Base-by-base conservation (phyloP, 64 coral and sea anemone genomes). In the Platygyra sinensis region DNA sequence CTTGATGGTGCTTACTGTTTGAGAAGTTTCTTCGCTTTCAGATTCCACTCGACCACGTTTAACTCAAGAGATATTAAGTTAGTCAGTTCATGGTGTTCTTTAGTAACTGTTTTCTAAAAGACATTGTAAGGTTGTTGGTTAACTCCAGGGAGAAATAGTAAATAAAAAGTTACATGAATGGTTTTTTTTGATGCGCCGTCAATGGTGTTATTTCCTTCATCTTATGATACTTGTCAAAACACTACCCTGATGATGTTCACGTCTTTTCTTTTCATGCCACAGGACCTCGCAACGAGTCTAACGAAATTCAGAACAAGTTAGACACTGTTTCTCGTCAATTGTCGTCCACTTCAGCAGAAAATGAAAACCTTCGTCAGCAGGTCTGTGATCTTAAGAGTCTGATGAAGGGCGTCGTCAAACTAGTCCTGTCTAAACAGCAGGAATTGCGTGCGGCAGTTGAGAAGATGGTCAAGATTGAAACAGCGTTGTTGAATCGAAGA, bases 401-500 rank as follows among this genome's bases (percentile, higher is more conserved):
- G 5, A 93, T 93, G 24, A 92, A 72, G 27, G 95, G 95, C 22
- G 80, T 96, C 16, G 88, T 90, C 10, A 93, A 62, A 30, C 91
- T 96, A 4, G 78, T 96, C 22, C 22, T 87, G 67, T 71, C 88
- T 1, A 93, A 89, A 62, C 80, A 93, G 20, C 67, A 80, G 60
- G 78, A 93, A 50, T 59, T 96, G 27, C 87, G 86, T 0, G 69
- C 79, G 0, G 81, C 85, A 39, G 55, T 88, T 3, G 91, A 96
- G 22, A 93, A 88, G 25, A 90, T 88, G 82, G 72, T 75, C 17
- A 74, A 94, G 72, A 84, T 54, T 9, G 91, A 96, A n/a, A 61
- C 75, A 9, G 75, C 79, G 10, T 30, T 86, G 60, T 42, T 96
- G 3, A 86, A 86, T 77, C 71, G 22, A 42, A 19, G 74, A n/a